Conservation (phyloP, 2,888 invertebrate species). For the Agriopis marginaria region DNA sequence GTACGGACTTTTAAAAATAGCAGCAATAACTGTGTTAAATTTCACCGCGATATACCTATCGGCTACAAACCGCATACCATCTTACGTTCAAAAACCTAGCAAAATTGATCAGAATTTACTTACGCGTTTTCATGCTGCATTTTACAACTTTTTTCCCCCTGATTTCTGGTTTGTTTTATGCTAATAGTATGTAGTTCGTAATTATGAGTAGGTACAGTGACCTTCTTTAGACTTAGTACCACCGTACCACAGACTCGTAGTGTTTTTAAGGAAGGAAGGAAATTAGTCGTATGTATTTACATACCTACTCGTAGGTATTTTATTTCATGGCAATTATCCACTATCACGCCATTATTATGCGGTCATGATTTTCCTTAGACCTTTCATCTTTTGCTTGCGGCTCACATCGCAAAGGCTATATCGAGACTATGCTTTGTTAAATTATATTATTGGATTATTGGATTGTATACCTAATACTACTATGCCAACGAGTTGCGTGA, state of each 20-base stretch:
- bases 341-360: neutral
- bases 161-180: too few species aligned
- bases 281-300: neutral
- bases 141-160: too few species aligned
- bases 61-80: too few species aligned
- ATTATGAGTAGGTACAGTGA: too few species aligned
- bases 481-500: conserved; percentile 26
- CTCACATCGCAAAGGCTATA: conserved; percentile 11
- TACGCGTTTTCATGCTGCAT: too few species aligned
- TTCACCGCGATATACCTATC: too few species aligned
- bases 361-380: conserved; percentile 4
- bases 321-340: conserved; percentile 1
- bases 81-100: too few species aligned
- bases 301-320: neutral
- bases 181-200: neutral
- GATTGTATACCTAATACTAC: neutral
- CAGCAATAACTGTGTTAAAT: too few species aligned
- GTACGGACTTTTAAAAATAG: too few species aligned
- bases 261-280: conserved; percentile 3
- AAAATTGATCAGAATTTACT: too few species aligned
- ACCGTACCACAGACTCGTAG: neutral
- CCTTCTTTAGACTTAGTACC: neutral
- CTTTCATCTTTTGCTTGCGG: neutral
- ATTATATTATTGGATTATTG: conserved; percentile 28
- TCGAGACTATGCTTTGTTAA: conserved; percentile 5